Evolutionary conservation across 1,140 invertebrate genomes (phyloP).

Genomic region (Heliconius himera): DNA sequence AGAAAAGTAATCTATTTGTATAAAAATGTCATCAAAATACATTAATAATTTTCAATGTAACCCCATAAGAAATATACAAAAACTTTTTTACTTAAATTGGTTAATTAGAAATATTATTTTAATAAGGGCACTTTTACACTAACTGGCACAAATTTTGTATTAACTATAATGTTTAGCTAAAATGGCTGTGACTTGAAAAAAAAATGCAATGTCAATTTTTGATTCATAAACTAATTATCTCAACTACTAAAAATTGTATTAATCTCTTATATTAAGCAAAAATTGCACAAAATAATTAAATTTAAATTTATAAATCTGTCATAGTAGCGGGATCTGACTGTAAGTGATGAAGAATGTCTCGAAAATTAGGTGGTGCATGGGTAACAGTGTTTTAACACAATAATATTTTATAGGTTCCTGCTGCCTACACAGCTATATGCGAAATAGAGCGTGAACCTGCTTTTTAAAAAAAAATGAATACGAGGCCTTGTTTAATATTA

Average conservation of each 20-base stretch:
- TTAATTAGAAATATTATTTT: neutral
- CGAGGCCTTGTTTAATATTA: neutral
- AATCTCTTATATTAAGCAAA: neutral
- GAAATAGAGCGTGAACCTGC: neutral
- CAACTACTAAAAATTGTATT: neutral
- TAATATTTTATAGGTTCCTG: no score
- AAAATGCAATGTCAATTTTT: neutral
- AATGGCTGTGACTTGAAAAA: conserved; percentile 4
- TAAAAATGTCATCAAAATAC: no score
- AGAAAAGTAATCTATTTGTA: no score
- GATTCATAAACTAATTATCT: neutral
- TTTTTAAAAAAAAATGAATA: neutral
- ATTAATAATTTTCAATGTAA: no score
- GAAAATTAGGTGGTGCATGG: no score
- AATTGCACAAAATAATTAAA: neutral
- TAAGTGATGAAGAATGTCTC: no score
- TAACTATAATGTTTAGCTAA: neutral
- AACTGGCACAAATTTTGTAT: neutral
- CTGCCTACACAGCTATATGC: no score
- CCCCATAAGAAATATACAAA: no score
- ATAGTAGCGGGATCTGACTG: no score
- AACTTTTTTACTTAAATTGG: neutral
- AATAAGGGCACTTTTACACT: neutral
- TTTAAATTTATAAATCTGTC: no score
- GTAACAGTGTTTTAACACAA: no score